Percentiles rank a stretch among this genome's conserved stretches.
Evolutionary conservation across 2,888 invertebrate genomes (phyloP).

Genomic region (Parasteatoda lunata): DNA sequence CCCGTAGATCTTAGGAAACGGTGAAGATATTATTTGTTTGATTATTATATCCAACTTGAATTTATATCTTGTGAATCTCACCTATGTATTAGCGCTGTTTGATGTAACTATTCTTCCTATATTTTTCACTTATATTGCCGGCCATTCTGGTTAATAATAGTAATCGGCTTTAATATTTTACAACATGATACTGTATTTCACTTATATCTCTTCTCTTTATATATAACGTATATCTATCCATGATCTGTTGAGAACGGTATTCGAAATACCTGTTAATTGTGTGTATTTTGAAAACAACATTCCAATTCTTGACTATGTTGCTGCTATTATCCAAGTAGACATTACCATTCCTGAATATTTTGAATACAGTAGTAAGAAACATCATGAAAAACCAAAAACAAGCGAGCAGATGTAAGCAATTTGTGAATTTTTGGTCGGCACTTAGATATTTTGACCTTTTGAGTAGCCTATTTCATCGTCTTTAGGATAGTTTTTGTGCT

Average conservation of each 20-base stretch:
- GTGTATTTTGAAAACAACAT: slow-evolving; percentile 58
- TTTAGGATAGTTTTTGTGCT: slow-evolving; percentile 65
- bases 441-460: slow-evolving; percentile 58
- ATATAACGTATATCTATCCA: slow-evolving; percentile 62
- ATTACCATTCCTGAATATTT: slow-evolving; percentile 45
- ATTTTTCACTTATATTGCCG: slow-evolving; percentile 68
- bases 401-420: slow-evolving; percentile 36
- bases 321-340: slow-evolving; percentile 47
- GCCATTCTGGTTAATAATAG: slow-evolving; percentile 69
- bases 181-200: slow-evolving; percentile 66
- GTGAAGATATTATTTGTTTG: slow-evolving; percentile 50
- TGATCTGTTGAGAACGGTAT: slow-evolving; percentile 48
- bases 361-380: slow-evolving; percentile 31
- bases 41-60: slow-evolving; percentile 59
- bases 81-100: slow-evolving; percentile 64
- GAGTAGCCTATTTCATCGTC: slow-evolving; percentile 63
- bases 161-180: slow-evolving; percentile 67
- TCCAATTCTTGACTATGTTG: slow-evolving; percentile 64
- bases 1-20: slow-evolving; percentile 42
- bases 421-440: slow-evolving; percentile 65
- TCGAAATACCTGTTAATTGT: slow-evolving; percentile 58
- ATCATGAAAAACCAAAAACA: slow-evolving; percentile 7
- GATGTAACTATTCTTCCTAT: slow-evolving; percentile 61
- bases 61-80: slow-evolving; percentile 62
- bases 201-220: slow-evolving; percentile 58